Percentiles rank a stretch among this genome's conserved stretches.
These are phyloP conservation scores for Triplophysa siluroides DNA, from an alignment of 2,113 vertebrate species.

Conservation along the genomic window DNA sequence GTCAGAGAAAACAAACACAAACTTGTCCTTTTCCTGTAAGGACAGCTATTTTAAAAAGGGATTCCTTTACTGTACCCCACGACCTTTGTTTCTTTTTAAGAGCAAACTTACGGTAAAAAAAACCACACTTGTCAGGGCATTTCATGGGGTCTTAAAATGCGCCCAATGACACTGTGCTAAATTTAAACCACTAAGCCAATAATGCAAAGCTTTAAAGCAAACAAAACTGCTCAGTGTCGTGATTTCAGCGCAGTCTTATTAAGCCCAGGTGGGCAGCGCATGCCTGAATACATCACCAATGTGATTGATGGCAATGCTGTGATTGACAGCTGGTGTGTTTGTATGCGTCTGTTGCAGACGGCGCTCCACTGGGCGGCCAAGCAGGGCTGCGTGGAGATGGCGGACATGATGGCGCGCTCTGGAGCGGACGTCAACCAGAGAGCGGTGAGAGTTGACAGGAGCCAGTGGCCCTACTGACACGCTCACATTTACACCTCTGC, in stretches of 20 bases:
- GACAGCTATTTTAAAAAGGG: too few relatives aligned
- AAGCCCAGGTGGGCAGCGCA: neutral
- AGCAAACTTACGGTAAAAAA: too few relatives aligned
- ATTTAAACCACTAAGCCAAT: neutral
- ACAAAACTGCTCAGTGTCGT: neutral
- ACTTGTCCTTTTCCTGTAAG: too few relatives aligned
- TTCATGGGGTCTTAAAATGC: neutral
- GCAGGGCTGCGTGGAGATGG: constrained; percentile 65
- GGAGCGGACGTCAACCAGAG: constrained; percentile 78
- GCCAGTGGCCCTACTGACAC: constrained; percentile 67
- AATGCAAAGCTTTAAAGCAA: neutral
- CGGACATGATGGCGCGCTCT: constrained; percentile 73
- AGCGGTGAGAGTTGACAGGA: constrained; percentile 79
- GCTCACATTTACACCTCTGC: constrained; percentile 68
- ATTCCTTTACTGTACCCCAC: too few relatives aligned
- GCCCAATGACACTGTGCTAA: neutral
- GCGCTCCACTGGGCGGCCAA: constrained; percentile 76
- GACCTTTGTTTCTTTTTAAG: too few relatives aligned
- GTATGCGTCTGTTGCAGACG: constrained; percentile 65
- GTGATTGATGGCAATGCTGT: constrained; percentile 38
- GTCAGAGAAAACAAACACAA: too few relatives aligned
- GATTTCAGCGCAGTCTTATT: neutral
- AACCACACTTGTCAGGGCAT: neutral
- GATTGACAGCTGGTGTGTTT: constrained; percentile 38
- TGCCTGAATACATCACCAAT: neutral